Percentiles rank a stretch among this genome's conserved stretches.
Conservation (phyloP, 92 coral and sea anemone species). For the Diadumene lineata region DNA sequence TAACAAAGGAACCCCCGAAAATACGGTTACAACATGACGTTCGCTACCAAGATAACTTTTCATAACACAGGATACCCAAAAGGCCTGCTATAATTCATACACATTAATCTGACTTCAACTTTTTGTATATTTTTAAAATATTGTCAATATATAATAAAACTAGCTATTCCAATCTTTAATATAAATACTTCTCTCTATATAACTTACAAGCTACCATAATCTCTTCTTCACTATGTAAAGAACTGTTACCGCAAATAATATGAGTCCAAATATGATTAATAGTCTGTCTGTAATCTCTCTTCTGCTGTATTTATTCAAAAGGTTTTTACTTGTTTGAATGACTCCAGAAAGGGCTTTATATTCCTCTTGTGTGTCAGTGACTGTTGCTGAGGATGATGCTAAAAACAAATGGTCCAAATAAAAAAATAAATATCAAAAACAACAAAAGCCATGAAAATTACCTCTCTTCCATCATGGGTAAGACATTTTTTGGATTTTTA, state of each 20-base stretch:
- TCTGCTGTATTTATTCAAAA: constrained; percentile 88
- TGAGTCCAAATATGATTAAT: constrained; percentile 87
- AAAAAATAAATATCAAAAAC: too few species aligned
- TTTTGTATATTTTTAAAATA: too few species aligned
- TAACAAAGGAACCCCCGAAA: too few species aligned
- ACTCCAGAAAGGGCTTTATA: constrained; percentile 85
- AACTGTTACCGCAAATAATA: constrained; percentile 84
- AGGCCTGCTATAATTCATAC: too few species aligned
- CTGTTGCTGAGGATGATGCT: constrained; percentile 88
- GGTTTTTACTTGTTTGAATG: constrained; percentile 88
- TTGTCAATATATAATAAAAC: background rate
- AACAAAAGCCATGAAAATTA: too few species aligned
- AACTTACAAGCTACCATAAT: constrained; percentile 45
- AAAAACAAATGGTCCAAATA: background rate
- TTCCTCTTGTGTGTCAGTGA: constrained; percentile 89
- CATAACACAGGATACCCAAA: background rate
- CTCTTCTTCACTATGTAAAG: constrained; percentile 87
- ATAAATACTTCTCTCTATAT: background rate
- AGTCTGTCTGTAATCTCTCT: constrained; percentile 90
- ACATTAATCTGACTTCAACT: too few species aligned
- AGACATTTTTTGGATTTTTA: too few species aligned
- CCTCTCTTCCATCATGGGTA: too few species aligned
- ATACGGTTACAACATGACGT: too few species aligned
- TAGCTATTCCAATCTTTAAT: background rate
- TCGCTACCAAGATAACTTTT: too few species aligned